Conservation (phyloP, 1,140 invertebrate genomes). For the Ceratina calcarata region DNA sequence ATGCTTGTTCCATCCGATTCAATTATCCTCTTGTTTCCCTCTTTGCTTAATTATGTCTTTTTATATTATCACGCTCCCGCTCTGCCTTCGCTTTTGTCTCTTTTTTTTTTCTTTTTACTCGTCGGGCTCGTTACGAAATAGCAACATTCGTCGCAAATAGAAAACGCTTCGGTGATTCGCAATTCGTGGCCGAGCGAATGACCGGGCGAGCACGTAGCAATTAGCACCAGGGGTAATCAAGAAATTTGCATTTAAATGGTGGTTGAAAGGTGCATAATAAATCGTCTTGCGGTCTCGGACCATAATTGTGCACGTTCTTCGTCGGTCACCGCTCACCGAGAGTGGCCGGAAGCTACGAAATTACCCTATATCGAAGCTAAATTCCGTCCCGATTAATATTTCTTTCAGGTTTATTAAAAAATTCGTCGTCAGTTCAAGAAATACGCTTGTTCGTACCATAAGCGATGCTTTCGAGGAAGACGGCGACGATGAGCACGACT, state of each 20-base stretch:
- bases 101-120: background rate
- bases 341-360: conserved; percentile 34
- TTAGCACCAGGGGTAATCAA: conserved; percentile 74
- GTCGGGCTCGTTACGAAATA: background rate
- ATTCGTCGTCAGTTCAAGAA: too few relatives aligned
- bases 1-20: background rate
- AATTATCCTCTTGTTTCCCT: background rate
- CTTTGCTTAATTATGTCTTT: conserved; percentile 5
- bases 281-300: conserved; percentile 56
- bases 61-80: background rate
- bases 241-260: conserved; percentile 77
- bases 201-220: conserved; percentile 69
- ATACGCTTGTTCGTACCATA: background rate
- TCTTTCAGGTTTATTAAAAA: background rate
- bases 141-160: conserved; percentile 8
- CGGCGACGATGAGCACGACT: conserved; percentile 32
- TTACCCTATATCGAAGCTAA: conserved; percentile 8
- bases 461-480: background rate
- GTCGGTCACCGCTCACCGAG: conserved; percentile 30
- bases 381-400: background rate
- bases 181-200: conserved; percentile 33
- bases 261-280: conserved; percentile 73
- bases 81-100: background rate
- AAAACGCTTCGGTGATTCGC: conserved; percentile 46
- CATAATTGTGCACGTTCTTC: conserved; percentile 60